Evolutionary conservation across 2,113 vertebrate species (phyloP).

Genomic region (Ellobius talpinus): DNA sequence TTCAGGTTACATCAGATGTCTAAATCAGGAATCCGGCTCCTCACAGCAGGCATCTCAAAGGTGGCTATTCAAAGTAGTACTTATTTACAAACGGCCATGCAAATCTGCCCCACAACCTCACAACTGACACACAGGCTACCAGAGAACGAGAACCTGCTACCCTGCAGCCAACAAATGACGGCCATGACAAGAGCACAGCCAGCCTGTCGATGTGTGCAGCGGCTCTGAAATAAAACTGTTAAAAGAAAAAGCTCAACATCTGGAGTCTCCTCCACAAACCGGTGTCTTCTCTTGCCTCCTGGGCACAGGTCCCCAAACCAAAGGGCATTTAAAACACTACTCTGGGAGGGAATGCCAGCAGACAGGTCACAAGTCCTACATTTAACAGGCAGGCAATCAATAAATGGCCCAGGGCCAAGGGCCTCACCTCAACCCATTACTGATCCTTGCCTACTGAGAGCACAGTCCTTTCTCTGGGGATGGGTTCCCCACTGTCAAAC

Average conservation of each 20-base stretch:
- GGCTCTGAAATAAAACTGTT: background rate
- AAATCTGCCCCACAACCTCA: conserved; percentile 64
- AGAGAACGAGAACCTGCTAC: background rate
- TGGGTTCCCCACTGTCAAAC: conserved; percentile 2
- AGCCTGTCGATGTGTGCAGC: background rate
- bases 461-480: background rate
- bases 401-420: background rate
- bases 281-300: background rate
- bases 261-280: background rate
- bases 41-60: background rate
- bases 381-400: background rate
- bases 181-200: background rate
- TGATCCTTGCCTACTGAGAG: background rate
- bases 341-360: background rate
- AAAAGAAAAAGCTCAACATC: background rate
- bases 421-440: background rate
- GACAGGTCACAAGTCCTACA: background rate
- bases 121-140: background rate
- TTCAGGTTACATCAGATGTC: conserved; percentile 74
- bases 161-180: background rate
- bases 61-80: conserved; percentile 74
- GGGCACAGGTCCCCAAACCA: background rate
- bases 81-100: conserved; percentile 79
- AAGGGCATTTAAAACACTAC: conserved; percentile 2
- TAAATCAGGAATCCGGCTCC: conserved; percentile 66